Percentiles rank a stretch among this genome's conserved stretches.
Evolutionary conservation across 1,140 invertebrate species (phyloP).

Genomic region (Amyelois transitella): DNA sequence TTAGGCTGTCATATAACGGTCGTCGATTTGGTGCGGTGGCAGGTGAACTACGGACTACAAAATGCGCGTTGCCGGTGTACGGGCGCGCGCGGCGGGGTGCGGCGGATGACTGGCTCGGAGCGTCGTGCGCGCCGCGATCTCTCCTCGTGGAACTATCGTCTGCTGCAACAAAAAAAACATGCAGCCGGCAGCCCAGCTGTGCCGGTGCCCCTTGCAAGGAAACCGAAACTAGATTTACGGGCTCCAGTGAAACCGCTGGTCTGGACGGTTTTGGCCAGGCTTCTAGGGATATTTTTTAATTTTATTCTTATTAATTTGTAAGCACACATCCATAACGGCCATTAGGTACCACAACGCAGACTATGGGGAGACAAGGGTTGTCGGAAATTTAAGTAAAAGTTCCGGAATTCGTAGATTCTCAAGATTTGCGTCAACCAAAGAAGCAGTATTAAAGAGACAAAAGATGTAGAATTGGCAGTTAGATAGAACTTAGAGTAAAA

Average conservation of each 20-base stretch:
- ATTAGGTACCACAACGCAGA: too few species aligned
- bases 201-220: slow-evolving; percentile 31
- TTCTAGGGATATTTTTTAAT: too few species aligned
- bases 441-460: too few species aligned
- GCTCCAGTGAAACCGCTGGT: slow-evolving; percentile 28
- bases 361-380: too few species aligned
- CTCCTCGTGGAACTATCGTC: slow-evolving; percentile 26
- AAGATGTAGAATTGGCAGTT: too few species aligned
- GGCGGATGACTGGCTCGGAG: slow-evolving; percentile 43
- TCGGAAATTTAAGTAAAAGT: too few species aligned
- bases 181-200: slow-evolving; percentile 20
- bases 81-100: slow-evolving; percentile 43
- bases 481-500: too few species aligned
- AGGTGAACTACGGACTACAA: slow-evolving; percentile 8
- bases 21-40: slow-evolving; percentile 32
- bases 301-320: too few species aligned
- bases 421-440: too few species aligned
- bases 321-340: too few species aligned
- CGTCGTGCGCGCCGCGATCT: slow-evolving; percentile 51
- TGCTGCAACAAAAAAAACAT: slow-evolving; percentile 38
- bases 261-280: slow-evolving; percentile 24
- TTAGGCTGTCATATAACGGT: slow-evolving; percentile 69
- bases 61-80: slow-evolving; percentile 20
- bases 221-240: slow-evolving; percentile 41
- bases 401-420: too few species aligned